phyloP scores from a whole-genome alignment of 1,140 invertebrate genomes.

The Stegodyphus dumicola region DNA sequence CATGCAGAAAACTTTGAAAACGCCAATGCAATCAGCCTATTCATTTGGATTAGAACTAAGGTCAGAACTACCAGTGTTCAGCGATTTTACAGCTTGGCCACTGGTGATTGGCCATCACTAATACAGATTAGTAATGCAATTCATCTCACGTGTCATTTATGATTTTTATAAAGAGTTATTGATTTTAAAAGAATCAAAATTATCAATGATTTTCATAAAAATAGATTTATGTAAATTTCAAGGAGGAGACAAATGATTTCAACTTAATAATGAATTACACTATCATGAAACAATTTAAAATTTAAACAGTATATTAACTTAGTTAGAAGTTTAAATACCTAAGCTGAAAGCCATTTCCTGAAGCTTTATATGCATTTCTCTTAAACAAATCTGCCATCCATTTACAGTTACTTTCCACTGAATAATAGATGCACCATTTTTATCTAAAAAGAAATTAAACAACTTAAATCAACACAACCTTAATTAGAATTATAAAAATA shows the following conservation, averaged over 20 bases:
- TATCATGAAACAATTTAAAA: background rate
- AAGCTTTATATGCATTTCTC: slow-evolving; percentile 41
- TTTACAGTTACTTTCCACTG: slow-evolving; percentile 50
- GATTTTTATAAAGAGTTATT: no score
- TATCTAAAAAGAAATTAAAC: slow-evolving; percentile 14
- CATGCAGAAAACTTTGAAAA: no score
- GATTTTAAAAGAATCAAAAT: no score
- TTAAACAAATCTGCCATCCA: slow-evolving; percentile 60
- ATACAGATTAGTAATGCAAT: no score
- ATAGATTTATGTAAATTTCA: no score
- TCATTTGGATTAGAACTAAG: no score
- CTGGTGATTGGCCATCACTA: no score
- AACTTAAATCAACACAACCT: slow-evolving; percentile 3
- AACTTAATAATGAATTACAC: background rate
- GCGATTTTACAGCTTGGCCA: no score
- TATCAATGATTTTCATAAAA: no score
- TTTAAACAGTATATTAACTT: background rate
- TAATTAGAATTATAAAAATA: background rate
- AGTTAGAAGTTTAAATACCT: slow-evolving; percentile 7
- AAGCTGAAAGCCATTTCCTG: slow-evolving; percentile 42
- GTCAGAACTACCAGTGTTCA: no score
- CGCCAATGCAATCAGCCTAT: no score
- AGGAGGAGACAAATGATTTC: background rate
- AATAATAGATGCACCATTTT: slow-evolving; percentile 33
- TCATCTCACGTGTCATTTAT: no score